Evolutionary conservation across 2,797 vertebrate genomes (phyloP), one percentile per base, ranked within the genome.

Genomic region (Sebastes miniatus): DNA sequence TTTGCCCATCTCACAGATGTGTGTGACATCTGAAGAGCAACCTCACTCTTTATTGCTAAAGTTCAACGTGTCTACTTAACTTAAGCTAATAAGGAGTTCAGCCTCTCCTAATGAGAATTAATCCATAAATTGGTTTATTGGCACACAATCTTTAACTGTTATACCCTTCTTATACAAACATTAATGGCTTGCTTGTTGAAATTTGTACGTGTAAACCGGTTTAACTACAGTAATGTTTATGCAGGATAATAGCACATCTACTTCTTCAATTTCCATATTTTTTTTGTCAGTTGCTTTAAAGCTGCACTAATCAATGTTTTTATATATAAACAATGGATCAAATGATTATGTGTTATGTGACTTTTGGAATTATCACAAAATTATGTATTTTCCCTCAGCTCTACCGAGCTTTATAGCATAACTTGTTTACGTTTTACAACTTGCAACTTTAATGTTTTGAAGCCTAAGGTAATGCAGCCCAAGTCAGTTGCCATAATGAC

Each of bases 261-360:
- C 14, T 73, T 66, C 34, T 3, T 25, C 50, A 1, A 25, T 43
- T 25, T 16, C 8, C 36, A 18, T 34, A 69, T 77, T 24, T 18
- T 1, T 31, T 32, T 57, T 3, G 39, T 68, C 18, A 16, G 24
- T 31, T 56, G 1, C 6, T 47, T 80, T 74, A 62, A 68, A 78
- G 32, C 24, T 57, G 32, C 18, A 52, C 52, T 4, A 24, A 36
- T 81, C 16, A 56, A 54, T 57, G 67, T n/a, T 70, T 76, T 61
- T 61, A 31, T 22, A 72, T 63, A 47, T 27, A n/a, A 81, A 74
- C 57, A 66, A 31, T 79, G 11, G 34, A 67, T 77, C 5, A 67
- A 31, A 8, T 31, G 20, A n/a, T 47, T 47, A 47, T 18, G 43
- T 47, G 14, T 47, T 47, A 47, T 47, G 43, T 2, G 7, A 18